Conservation (phyloP, 2,797 vertebrate species). For the Sebastolobus alascanus region DNA sequence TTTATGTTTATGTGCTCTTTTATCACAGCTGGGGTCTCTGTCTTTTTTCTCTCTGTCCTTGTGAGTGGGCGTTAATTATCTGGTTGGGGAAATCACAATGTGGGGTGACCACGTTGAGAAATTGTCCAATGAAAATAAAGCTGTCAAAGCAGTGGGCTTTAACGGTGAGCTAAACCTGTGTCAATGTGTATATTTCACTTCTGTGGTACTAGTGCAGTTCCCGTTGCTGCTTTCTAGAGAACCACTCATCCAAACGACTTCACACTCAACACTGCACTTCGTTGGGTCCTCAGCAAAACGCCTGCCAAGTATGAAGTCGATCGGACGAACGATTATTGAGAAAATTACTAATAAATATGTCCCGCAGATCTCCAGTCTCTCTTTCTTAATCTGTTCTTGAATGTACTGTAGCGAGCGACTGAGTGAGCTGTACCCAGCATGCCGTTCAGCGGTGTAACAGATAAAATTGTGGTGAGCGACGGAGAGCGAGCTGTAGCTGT, state of each 20-base stretch:
- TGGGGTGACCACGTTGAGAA: background rate
- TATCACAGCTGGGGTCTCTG: conserved; percentile 6
- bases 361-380: background rate
- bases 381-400: too few species aligned
- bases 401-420: background rate
- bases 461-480: too few species aligned
- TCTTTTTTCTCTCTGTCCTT: background rate
- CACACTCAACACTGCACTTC: background rate
- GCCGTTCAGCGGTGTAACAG: rapidly evolving
- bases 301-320: background rate
- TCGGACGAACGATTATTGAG: background rate
- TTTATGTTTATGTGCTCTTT: conserved; percentile 8
- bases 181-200: background rate
- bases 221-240: background rate
- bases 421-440: too few species aligned
- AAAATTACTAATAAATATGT: background rate
- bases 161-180: background rate
- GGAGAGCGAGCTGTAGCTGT: too few species aligned
- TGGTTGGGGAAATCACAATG: background rate
- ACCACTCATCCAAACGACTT: background rate
- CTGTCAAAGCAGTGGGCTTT: background rate
- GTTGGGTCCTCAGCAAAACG: background rate
- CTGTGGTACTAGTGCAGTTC: background rate
- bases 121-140: background rate
- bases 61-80: background rate